Percentiles rank a stretch among this genome's conserved stretches.
Evolutionary conservation across 1,140 invertebrate species (phyloP).

Genomic region (Diuraphis noxia): DNA sequence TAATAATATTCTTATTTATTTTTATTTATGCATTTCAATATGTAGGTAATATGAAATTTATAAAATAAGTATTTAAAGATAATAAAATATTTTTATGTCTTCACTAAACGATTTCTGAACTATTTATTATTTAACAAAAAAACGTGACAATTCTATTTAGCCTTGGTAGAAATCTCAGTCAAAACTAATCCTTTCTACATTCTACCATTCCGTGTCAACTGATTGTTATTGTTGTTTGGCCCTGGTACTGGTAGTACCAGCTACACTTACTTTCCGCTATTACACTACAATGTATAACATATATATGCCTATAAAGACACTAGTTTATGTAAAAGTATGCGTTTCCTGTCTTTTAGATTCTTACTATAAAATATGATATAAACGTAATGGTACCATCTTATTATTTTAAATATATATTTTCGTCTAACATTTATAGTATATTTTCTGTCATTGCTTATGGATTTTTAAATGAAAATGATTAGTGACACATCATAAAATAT

Average conservation of each 20-base stretch:
- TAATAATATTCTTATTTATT: not conserved
- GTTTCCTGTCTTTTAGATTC: constrained; percentile 3
- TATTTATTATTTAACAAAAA: constrained; percentile 18
- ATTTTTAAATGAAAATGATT: not conserved
- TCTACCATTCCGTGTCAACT: constrained; percentile 46
- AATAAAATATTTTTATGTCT: not conserved
- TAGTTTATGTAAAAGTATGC: constrained; percentile 1
- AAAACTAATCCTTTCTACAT: constrained; percentile 25
- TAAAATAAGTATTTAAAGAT: not conserved
- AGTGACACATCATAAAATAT: not conserved
- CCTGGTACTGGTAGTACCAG: constrained; percentile 48
- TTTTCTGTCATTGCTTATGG: not conserved
- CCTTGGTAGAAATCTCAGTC: constrained; percentile 21
- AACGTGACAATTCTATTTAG: not conserved
- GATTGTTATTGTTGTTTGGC: constrained; percentile 49
- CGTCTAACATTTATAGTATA: not conserved
- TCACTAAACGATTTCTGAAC: not conserved
- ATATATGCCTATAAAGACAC: not conserved
- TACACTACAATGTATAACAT: not conserved
- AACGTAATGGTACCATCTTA: not conserved
- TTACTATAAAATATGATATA: not conserved
- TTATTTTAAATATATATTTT: not conserved
- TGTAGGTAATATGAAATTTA: not conserved
- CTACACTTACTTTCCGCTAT: constrained; percentile 39
- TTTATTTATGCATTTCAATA: not conserved